Evolutionary conservation across 2,113 vertebrate genomes (phyloP).

Genomic region (Mormyrus iriodes): DNA sequence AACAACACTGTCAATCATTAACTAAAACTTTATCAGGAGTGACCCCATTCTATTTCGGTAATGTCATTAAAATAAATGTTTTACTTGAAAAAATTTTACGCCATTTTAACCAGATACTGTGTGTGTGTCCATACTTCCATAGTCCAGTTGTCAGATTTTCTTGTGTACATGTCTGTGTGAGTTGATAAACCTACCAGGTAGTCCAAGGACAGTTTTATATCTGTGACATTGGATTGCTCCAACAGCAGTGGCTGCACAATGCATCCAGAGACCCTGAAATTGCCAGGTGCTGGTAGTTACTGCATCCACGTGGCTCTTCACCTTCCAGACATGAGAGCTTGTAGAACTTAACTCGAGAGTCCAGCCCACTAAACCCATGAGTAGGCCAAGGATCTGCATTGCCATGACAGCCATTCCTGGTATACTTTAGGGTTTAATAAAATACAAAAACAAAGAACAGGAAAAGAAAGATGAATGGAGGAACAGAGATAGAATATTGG

Average conservation of each 20-base stretch:
- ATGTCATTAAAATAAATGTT: neutral
- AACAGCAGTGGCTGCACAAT: slow-evolving; percentile 54
- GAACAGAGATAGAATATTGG: neutral
- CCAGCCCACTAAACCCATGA: slow-evolving; percentile 62
- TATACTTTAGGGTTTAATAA: neutral
- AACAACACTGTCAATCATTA: neutral
- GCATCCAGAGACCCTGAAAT: slow-evolving; percentile 77
- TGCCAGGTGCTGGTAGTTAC: slow-evolving; percentile 51
- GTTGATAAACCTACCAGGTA: slow-evolving; percentile 58
- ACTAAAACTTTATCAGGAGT: neutral
- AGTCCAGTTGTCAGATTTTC: neutral
- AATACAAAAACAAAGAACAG: neutral
- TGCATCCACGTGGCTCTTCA: slow-evolving; percentile 36
- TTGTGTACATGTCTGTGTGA: slow-evolving; percentile 24
- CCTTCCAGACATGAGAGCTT: slow-evolving; percentile 64
- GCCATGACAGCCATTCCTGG: slow-evolving; percentile 43
- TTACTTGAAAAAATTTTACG: neutral
- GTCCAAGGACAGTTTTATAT: slow-evolving; percentile 63
- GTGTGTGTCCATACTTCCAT: neutral
- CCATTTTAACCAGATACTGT: neutral
- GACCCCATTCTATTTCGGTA: neutral
- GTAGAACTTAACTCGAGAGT: slow-evolving; percentile 56
- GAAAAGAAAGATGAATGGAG: neutral
- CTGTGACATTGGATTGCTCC: slow-evolving; percentile 63
- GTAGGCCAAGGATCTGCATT: slow-evolving; percentile 58